A percentile compares a stretch with the other conserved stretches of the same genome.
These are phyloP conservation scores for Drosophila koepferae DNA, from an alignment of 2,888 invertebrate species.

Conservation along the genomic window DNA sequence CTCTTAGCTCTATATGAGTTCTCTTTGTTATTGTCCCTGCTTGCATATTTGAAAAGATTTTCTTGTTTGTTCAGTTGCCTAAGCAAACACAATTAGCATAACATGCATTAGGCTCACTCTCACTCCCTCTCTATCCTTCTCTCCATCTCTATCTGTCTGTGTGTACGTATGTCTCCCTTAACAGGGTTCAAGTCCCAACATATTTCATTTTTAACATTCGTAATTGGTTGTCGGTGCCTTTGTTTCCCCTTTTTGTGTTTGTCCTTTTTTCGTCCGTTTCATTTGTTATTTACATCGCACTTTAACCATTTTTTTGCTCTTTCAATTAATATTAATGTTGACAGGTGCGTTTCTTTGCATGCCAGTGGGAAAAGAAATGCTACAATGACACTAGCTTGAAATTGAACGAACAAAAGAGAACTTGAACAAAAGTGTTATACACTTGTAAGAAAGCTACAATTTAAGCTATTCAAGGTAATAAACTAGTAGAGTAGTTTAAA, in stretches of 20 bases:
- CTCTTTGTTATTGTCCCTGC: conserved; percentile 18
- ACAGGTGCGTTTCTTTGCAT: neutral
- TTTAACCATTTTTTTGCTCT: conserved; percentile 22
- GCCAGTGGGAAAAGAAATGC: neutral
- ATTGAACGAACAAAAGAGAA: neutral
- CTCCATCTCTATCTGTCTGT: neutral
- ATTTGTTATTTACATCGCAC: conserved; percentile 38
- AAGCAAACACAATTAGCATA: conserved; percentile 76
- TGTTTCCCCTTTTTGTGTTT: conserved; percentile 11
- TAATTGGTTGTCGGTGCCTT: conserved; percentile 45
- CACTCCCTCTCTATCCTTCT: neutral
- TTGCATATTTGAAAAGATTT: conserved; percentile 45
- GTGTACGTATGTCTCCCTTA: conserved; percentile 10
- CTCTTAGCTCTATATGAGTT: conserved; percentile 4
- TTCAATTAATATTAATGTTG: conserved; percentile 13
- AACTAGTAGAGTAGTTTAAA: neutral
- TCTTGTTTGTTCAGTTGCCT: conserved; percentile 57
- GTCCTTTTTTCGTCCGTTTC: conserved; percentile 19
- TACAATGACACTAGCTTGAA: neutral
- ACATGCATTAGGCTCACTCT: conserved; percentile 33
- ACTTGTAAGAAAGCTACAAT: neutral
- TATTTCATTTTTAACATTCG: conserved; percentile 48
- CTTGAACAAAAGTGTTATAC: neutral
- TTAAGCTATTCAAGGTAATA: neutral
- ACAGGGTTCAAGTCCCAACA: conserved; percentile 39